Percentiles rank a stretch among this genome's conserved stretches.
phyloP scores from a whole-genome alignment of 1,140 invertebrate species.

The Apis cerana region DNA sequence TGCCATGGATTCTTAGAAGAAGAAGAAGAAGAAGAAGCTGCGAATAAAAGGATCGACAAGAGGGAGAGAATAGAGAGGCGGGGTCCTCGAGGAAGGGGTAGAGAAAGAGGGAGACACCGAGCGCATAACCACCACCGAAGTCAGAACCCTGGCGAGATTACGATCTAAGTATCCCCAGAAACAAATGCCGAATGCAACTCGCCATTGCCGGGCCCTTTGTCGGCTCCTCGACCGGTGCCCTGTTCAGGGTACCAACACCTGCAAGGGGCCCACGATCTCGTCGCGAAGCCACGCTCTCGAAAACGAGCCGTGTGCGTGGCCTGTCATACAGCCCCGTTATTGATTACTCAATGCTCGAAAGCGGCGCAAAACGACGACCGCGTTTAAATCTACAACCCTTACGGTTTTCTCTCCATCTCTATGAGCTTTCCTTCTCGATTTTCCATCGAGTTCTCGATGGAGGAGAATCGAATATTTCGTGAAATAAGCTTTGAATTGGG shows the following conservation, averaged over 20 bases:
- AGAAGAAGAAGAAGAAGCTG: slow-evolving; percentile 28
- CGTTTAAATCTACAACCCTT: slow-evolving; percentile 29
- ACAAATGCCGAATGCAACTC: slow-evolving; percentile 79
- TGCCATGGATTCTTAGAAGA: slow-evolving; percentile 36
- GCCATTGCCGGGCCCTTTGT: slow-evolving; percentile 76
- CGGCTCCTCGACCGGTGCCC: slow-evolving; percentile 67
- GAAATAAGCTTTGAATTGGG: too few species aligned
- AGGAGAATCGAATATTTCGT: too few species aligned
- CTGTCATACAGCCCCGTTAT: slow-evolving; percentile 74
- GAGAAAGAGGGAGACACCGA: not conserved
- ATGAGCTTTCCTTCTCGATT: not conserved
- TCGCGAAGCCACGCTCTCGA: slow-evolving; percentile 44
- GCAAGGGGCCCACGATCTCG: slow-evolving; percentile 51
- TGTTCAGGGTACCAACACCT: slow-evolving; percentile 78
- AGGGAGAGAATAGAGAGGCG: slow-evolving; percentile 12
- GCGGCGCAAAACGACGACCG: slow-evolving; percentile 62
- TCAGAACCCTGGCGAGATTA: slow-evolving; percentile 73
- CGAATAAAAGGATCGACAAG: slow-evolving; percentile 37
- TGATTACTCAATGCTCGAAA: slow-evolving; percentile 73
- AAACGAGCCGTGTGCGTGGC: slow-evolving; percentile 58
- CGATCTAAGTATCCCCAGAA: slow-evolving; percentile 79
- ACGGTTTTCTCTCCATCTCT: not conserved
- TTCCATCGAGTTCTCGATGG: too few species aligned
- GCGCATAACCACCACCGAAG: slow-evolving; percentile 66
- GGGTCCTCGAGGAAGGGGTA: slow-evolving; percentile 67